Percentiles rank a stretch among this genome's conserved stretches.
Evolutionary conservation across 2,888 invertebrate species (phyloP).

Genomic region (Ochropleura leucogaster): DNA sequence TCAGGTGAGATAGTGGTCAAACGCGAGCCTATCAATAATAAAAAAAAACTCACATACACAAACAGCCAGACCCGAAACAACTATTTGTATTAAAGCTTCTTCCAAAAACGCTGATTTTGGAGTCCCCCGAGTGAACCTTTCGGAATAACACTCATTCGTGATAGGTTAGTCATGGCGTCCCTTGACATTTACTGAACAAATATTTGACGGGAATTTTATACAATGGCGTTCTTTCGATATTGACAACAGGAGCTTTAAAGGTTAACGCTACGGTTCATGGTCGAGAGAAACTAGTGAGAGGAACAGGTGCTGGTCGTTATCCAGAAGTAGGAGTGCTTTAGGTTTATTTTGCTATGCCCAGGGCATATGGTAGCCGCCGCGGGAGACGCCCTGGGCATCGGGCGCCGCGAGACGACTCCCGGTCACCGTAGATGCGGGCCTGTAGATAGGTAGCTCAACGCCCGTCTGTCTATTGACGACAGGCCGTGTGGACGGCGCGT

Average conservation of each 20-base stretch:
- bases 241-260: not conserved
- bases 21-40: no score
- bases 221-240: not conserved
- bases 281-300: not conserved
- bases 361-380: no score
- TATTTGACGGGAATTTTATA: constrained; percentile 28
- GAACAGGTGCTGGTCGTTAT: not conserved
- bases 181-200: constrained; percentile 39
- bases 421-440: no score
- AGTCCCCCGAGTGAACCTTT: constrained; percentile 23
- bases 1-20: no score
- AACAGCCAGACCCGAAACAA: no score
- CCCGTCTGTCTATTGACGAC: no score
- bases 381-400: no score
- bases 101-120: not conserved
- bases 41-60: no score
- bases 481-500: no score
- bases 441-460: no score
- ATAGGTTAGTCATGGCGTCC: constrained; percentile 34
- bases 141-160: constrained; percentile 28
- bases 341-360: not conserved
- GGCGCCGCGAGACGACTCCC: no score
- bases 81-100: no score
- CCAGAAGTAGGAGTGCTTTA: not conserved
- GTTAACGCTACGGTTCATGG: not conserved